Evolutionary conservation across 1,140 invertebrate species (phyloP), one percentile per base, ranked within the genome.

Genomic region (Drosophila persimilis): DNA sequence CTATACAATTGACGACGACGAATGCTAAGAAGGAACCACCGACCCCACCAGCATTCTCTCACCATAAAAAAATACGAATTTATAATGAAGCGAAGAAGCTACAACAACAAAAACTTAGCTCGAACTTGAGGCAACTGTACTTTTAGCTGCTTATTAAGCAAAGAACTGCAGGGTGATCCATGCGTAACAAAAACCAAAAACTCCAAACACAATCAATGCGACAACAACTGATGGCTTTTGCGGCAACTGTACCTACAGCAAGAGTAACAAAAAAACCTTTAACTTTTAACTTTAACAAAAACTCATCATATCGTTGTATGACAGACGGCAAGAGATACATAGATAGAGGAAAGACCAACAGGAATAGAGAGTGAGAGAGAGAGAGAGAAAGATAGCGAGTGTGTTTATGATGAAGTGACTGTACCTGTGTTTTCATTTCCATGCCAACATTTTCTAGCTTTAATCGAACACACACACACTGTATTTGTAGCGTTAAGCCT

Each of bases 1-100:
- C 70, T 91, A 89, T 54, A 81, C 88, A 62, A 90, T 90, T 55
- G 89, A 73, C 35, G 90, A 90, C 54, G 90, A 91, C 70, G 90
- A 91, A 59, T 90, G 88, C 65, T 91, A 51, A 90, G 47, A 39
- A 53, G 17, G 17, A 17, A 17, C 17, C 4, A 13, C 7, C 11
- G 6, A 13, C 9, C 22, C 9, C 51, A 20, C 20, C 39, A 39
- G 26, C 22, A 26, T n/a, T 53, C n/a, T 39, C 22, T 35, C 4
- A 1, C 20, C 46, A 11, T 26, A 31, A 20, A 63, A 61, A 43
- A 54, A 66, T 29, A 66, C 73, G 81, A 85, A 85, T 85, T 85
- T 85, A 83, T 58, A 53, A 31, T 26, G 73, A 43, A 52, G 46
- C 51, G 52, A 51, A 57, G 48, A 45, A 59, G 55, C 54, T 29